Conservation (phyloP, 1,140 invertebrate species). For the Cyrtorhinus lividipennis region DNA sequence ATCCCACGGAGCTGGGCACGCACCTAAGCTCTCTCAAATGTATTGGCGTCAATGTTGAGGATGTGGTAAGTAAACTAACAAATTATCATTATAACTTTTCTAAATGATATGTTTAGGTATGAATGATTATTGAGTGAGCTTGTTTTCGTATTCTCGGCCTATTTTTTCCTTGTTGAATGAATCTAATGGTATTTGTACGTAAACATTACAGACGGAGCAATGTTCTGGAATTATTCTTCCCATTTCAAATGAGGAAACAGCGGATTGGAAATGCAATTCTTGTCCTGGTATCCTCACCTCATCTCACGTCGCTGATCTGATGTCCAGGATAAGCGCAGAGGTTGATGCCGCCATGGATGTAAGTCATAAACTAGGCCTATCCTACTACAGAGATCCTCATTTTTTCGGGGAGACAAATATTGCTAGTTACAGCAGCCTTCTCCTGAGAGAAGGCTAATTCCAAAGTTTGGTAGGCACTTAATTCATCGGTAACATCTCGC, state of each 20-base stretch:
- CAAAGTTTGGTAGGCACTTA: too few species aligned
- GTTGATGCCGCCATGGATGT: slow-evolving; percentile 44
- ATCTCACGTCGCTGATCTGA: slow-evolving; percentile 41
- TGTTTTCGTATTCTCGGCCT: too few species aligned
- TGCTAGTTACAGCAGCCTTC: too few species aligned
- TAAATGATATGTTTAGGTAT: too few species aligned
- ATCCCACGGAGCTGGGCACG: slow-evolving; percentile 62
- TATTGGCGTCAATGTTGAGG: slow-evolving; percentile 19
- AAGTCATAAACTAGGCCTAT: too few species aligned
- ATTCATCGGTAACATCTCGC: too few species aligned
- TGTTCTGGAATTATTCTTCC: slow-evolving; percentile 51
- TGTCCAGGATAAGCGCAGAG: slow-evolving; percentile 52
- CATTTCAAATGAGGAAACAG: slow-evolving; percentile 46
- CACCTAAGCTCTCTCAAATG: slow-evolving; percentile 59
- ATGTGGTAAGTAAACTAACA: slow-evolving; percentile 19
- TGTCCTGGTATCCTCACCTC: slow-evolving; percentile 44
- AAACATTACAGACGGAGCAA: slow-evolving; percentile 29
- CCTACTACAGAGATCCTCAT: neutral
- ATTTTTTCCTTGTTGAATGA: too few species aligned
- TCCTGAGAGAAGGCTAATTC: too few species aligned
- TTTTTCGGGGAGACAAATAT: too few species aligned
- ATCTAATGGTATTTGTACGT: too few species aligned
- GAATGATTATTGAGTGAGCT: too few species aligned
- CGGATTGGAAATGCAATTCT: slow-evolving; percentile 56
- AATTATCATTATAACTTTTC: neutral